Base-by-base conservation (phyloP, 1,140 invertebrate species). In the Neoseiulus cucumeris region DNA sequence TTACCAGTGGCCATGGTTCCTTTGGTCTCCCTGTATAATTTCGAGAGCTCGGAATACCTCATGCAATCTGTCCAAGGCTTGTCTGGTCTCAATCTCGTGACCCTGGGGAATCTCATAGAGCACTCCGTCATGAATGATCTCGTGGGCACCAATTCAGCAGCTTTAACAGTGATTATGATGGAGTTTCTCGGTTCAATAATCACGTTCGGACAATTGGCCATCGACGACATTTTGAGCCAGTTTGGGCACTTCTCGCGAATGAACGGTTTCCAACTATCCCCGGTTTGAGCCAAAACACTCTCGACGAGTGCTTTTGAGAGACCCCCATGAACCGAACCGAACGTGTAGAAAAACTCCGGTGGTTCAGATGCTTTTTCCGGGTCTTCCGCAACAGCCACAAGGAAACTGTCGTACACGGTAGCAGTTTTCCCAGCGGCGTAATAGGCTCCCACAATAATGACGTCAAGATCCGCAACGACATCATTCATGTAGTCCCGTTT, bases 401-500 rank as follows among this genome's bases (percentile, higher is more conserved):
- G 51, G 12, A 59, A 9, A 17, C 25, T 33, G 51, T 59, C 51
- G 22, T 59, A 59, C 17, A 29, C 22, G 6, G 17, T 59, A 1
- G 25, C 51, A 20, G 51, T 14, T 25, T 59, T 59, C 2, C 51
- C 51, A 25, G 25, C 51, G 22, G 51, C 51, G 33, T 29, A 59
- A 25, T 59, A 59, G 12, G 51, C 51, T 25, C 51, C 51, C 1
- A 59, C 51, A 17, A 59, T 25, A 20, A 59, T 25, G 1, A 59
- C 51, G 22, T 59, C 51, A 2, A 59, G 33, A 33, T 59, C 51
- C 6, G 25, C 25, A 14, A 59, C 22, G 14, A n/a, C 51, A 14
- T 59, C 51, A 20, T 59, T 59, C 51, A 59, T 59, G 22, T 59
- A 59, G 22, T 59, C 51, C 22, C 25, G 51, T 20, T 59, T 59